Evolutionary conservation across 2,888 invertebrate species (phyloP).

Genomic region (Hylaea fasciaria): DNA sequence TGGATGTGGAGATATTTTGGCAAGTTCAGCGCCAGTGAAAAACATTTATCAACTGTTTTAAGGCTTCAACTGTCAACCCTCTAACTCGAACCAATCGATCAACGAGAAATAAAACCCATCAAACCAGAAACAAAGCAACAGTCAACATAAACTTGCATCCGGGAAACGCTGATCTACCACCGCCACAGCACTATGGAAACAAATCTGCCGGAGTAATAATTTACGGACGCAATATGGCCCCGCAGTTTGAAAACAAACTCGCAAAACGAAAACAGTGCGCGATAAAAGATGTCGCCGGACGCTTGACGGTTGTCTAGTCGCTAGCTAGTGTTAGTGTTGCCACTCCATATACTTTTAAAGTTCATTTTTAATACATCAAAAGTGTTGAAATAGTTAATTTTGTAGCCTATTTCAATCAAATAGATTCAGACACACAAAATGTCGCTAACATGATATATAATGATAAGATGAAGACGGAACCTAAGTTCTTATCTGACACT

Average conservation of each 20-base stretch:
- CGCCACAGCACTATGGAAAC: constrained; percentile 82
- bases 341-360: constrained; percentile 4
- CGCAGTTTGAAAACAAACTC: constrained; percentile 75
- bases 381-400: no score
- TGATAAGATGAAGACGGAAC: no score
- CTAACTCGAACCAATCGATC: constrained; percentile 14
- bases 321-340: constrained; percentile 10
- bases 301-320: constrained; percentile 39
- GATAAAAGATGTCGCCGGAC: constrained; percentile 81
- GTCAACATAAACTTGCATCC: constrained; percentile 82
- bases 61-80: no score
- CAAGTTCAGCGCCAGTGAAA: no score
- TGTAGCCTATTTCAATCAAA: no score
- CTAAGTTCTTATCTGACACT: no score
- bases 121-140: constrained; percentile 75
- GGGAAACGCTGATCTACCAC: constrained; percentile 80
- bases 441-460: no score
- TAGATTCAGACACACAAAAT: no score
- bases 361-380: no score
- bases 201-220: constrained; percentile 81
- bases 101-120: constrained; percentile 53
- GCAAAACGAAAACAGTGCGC: constrained; percentile 74
- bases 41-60: no score
- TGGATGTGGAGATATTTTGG: no score
- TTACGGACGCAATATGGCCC: constrained; percentile 79